A percentile compares a stretch with the other conserved stretches of the same genome.
Conservation (phyloP, 2,888 invertebrate genomes). For the Phrixothrix hirtus region DNA sequence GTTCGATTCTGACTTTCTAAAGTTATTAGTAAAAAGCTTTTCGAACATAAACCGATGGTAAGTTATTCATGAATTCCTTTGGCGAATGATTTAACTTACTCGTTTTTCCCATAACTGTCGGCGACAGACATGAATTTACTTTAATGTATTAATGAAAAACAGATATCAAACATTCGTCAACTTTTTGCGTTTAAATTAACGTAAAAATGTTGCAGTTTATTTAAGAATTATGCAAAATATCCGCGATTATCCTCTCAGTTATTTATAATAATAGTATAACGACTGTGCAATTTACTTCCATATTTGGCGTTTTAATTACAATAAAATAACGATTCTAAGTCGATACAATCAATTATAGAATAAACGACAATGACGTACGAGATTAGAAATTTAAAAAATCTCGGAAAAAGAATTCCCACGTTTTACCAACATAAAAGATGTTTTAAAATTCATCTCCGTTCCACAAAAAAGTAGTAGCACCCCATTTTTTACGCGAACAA, state of each 20-base stretch:
- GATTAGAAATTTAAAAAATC: conserved; percentile 1
- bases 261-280: conserved; percentile 8
- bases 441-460: conserved; percentile 46
- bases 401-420: conserved; percentile 41
- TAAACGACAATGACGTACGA: conserved; percentile 1
- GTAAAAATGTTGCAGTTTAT: conserved; percentile 23
- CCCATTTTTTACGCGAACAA: conserved; percentile 40
- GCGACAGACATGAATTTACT: conserved; percentile 31
- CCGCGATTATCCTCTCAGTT: conserved; percentile 14
- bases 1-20: conserved; percentile 36
- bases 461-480: conserved; percentile 42
- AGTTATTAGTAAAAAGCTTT: conserved; percentile 23
- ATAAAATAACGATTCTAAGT: conserved; percentile 8
- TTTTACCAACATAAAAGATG: conserved; percentile 30
- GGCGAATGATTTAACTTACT: conserved; percentile 39
- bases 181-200: conserved; percentile 21
- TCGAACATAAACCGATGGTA: conserved; percentile 18
- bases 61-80: conserved; percentile 40
- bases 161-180: conserved; percentile 35
- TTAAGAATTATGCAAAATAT: conserved; percentile 12
- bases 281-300: background rate
- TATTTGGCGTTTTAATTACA: conserved; percentile 2
- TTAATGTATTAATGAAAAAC: conserved; percentile 40
- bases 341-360: conserved; percentile 7
- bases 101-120: conserved; percentile 36